Evolutionary conservation across 1,140 invertebrate species (phyloP).

Genomic region (Camponotus floridanus): DNA sequence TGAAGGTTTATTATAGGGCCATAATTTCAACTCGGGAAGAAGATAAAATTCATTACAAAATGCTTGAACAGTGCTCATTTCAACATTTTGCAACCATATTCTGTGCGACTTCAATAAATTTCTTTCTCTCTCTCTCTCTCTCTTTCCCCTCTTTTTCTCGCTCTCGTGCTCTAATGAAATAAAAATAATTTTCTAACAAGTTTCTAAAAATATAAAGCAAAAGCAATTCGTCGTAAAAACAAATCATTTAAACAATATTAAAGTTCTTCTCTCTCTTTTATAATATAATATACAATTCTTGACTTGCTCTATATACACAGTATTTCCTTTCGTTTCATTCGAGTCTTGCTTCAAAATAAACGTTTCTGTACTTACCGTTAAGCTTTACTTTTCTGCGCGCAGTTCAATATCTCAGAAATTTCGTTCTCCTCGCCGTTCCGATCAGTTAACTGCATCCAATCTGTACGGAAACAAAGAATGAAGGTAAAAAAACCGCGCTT

Average conservation of each 20-base stretch:
- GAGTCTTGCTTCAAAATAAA: constrained; percentile 7
- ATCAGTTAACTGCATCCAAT: constrained; percentile 51
- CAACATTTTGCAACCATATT: background rate
- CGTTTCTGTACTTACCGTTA: constrained; percentile 42
- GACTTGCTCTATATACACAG: background rate
- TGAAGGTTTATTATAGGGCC: too few relatives aligned
- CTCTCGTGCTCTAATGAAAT: background rate
- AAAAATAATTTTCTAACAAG: background rate
- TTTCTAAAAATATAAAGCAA: background rate
- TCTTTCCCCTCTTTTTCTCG: too few relatives aligned
- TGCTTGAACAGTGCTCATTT: background rate
- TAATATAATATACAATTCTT: background rate
- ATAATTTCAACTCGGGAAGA: too few relatives aligned
- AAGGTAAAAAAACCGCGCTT: constrained; percentile 9
- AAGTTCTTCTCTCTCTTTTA: background rate
- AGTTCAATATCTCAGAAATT: constrained; percentile 35
- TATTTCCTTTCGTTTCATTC: background rate
- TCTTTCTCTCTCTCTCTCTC: too few relatives aligned
- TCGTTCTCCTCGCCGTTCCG: constrained; percentile 30
- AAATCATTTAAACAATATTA: background rate
- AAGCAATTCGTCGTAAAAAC: background rate
- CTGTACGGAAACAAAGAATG: constrained; percentile 29
- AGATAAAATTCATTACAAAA: constrained; percentile 1
- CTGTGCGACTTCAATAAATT: background rate
- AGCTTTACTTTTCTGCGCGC: constrained; percentile 33